These are phyloP conservation scores for Itoplectis maculator DNA, from an alignment of 2,888 invertebrate species.

Conservation along the genomic window DNA sequence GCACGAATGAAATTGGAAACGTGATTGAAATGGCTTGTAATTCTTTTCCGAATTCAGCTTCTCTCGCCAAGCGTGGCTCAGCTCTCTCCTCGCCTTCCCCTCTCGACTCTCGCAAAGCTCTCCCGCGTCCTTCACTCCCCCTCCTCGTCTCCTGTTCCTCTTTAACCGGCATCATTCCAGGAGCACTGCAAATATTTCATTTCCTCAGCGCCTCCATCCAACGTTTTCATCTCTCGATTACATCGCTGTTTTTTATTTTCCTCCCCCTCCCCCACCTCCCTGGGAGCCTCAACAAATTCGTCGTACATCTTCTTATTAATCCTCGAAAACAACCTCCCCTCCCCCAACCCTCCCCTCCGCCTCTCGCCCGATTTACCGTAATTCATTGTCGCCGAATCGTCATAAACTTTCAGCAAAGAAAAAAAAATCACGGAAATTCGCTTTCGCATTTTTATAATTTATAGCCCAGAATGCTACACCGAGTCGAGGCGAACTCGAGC, in stretches of 20 bases:
- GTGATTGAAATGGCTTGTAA: constrained; percentile 76
- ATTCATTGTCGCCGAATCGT: background rate
- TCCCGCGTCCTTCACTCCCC: constrained; percentile 30
- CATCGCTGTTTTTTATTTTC: background rate
- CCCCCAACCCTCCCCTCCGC: no score
- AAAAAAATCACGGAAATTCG: background rate
- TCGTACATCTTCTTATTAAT: background rate
- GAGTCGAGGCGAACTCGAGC: background rate
- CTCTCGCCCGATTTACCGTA: background rate
- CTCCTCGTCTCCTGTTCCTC: constrained; percentile 13
- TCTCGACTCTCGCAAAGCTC: constrained; percentile 37
- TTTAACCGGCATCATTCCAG: constrained; percentile 57
- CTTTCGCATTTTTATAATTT: constrained; percentile 10
- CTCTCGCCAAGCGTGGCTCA: constrained; percentile 61
- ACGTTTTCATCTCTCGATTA: background rate
- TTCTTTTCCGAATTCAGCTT: constrained; percentile 68
- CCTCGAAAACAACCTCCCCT: background rate
- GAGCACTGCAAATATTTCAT: constrained; percentile 57
- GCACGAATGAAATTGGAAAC: constrained; percentile 75
- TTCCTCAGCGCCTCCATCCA: constrained; percentile 1
- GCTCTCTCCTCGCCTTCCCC: constrained; percentile 47
- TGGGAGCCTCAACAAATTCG: background rate
- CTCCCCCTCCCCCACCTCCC: background rate
- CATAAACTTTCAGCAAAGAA: background rate
- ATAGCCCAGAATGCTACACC: background rate